A percentile compares a stretch with the other conserved stretches of the same genome.
phyloP scores from a whole-genome alignment of 2,888 invertebrate species.

The Caenorhabditis sp. region DNA sequence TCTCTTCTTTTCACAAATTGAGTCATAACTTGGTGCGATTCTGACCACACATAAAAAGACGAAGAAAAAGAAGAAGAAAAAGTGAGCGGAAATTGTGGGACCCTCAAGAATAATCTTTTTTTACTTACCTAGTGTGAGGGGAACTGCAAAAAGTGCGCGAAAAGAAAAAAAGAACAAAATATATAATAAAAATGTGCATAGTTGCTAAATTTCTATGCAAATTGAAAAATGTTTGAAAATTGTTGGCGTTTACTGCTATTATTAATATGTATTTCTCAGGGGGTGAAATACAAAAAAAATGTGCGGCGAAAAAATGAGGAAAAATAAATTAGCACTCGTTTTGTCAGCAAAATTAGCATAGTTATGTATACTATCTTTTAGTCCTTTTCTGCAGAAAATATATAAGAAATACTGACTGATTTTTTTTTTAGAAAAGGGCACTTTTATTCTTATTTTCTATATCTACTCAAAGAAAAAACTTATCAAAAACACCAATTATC shows the following conservation, averaged over 20 bases:
- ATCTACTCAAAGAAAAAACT: too few relatives aligned
- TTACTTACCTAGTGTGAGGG: too few relatives aligned
- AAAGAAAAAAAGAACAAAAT: too few relatives aligned
- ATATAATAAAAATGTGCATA: background rate
- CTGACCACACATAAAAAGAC: background rate
- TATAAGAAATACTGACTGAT: too few relatives aligned
- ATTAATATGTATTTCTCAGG: background rate
- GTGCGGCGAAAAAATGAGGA: background rate
- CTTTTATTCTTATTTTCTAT: too few relatives aligned
- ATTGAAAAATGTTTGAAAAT: background rate
- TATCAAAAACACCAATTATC: too few relatives aligned
- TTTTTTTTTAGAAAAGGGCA: too few relatives aligned
- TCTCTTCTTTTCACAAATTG: background rate
- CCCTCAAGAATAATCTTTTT: background rate
- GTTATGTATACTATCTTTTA: background rate
- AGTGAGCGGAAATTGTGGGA: background rate
- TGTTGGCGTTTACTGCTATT: background rate
- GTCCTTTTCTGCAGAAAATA: background rate
- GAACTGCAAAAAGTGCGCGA: background rate
- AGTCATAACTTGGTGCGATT: background rate
- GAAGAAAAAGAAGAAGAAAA: background rate
- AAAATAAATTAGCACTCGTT: background rate
- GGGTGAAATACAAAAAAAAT: background rate
- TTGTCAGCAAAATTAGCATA: background rate
- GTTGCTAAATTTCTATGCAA: background rate